These are phyloP conservation scores for Polydrusus pterygomalis DNA, from an alignment of 2,888 invertebrate species.

Conservation along the genomic window DNA sequence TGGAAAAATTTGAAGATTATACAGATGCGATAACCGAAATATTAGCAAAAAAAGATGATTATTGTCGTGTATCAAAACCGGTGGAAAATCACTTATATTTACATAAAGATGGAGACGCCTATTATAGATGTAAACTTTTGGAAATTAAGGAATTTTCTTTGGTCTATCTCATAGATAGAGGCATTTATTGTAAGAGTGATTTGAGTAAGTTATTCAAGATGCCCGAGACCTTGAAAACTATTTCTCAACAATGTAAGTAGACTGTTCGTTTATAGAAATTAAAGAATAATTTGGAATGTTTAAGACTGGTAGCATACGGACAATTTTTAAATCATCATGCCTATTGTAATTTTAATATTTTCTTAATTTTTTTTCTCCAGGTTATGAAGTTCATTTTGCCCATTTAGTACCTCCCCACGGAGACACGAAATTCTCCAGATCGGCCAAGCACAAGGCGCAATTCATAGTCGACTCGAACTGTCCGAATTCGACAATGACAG, in stretches of 20 bases:
- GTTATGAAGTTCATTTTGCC: constrained; percentile 63
- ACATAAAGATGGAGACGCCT: constrained; percentile 57
- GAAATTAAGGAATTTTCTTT: constrained; percentile 46
- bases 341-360: too few relatives aligned
- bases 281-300: too few relatives aligned
- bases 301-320: too few relatives aligned
- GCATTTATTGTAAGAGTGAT: constrained; percentile 71
- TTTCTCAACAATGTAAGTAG: constrained; percentile 71
- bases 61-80: constrained; percentile 35
- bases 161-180: constrained; percentile 78
- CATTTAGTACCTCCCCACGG: constrained; percentile 66
- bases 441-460: constrained; percentile 38
- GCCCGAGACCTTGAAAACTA: constrained; percentile 73
- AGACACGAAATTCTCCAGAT: constrained; percentile 63
- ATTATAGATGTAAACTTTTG: constrained; percentile 59
- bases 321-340: too few relatives aligned
- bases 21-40: constrained; percentile 45
- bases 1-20: constrained; percentile 52
- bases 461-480: constrained; percentile 59
- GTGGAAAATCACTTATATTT: constrained; percentile 57
- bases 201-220: constrained; percentile 73
- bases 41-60: constrained; percentile 25
- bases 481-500: constrained; percentile 67
- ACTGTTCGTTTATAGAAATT: too few relatives aligned
- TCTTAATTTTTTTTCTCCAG: constrained; percentile 56